These are phyloP conservation scores for Peribatodes rhomboidaria DNA, from an alignment of 2,888 invertebrate genomes.

Conservation along the genomic window DNA sequence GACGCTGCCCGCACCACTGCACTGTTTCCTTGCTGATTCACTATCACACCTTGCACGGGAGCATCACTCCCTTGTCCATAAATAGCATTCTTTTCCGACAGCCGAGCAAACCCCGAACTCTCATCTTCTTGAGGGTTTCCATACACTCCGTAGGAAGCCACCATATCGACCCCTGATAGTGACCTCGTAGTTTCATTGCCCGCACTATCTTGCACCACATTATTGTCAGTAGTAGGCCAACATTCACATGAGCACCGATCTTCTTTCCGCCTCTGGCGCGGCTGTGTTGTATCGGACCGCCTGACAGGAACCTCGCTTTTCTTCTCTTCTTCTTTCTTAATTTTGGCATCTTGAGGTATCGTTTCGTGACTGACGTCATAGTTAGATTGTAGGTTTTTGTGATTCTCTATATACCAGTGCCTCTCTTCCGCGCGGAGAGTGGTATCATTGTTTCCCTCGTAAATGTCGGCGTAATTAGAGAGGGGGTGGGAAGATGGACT, in stretches of 20 bases:
- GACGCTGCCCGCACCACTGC: conserved; percentile 74
- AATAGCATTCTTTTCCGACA: conserved; percentile 75
- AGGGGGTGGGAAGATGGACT: conserved; percentile 81
- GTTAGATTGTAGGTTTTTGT: conserved; percentile 78
- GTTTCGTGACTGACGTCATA: conserved; percentile 73
- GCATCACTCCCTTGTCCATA: conserved; percentile 79
- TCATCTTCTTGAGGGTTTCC: conserved; percentile 82
- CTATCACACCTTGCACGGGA: conserved; percentile 82
- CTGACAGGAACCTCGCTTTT: conserved; percentile 74
- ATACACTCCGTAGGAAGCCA: conserved; percentile 85
- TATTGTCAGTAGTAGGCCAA: conserved; percentile 83
- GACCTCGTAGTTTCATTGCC: conserved; percentile 78
- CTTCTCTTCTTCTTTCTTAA: conserved; percentile 82
- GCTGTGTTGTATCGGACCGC: conserved; percentile 71
- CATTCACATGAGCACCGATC: conserved; percentile 84
- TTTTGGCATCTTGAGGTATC: conserved; percentile 80
- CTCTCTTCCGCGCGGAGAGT: conserved; percentile 83
- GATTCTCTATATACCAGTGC: conserved; percentile 85
- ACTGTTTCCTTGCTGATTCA: conserved; percentile 84
- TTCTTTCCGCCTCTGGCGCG: conserved; percentile 79
- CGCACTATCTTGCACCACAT: conserved; percentile 69
- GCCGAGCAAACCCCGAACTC: conserved; percentile 79
- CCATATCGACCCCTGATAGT: conserved; percentile 83
- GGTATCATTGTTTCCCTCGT: conserved; percentile 84
- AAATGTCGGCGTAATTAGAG: conserved; percentile 82